Conservation (phyloP, 2,797 vertebrate genomes). For the Aplochiton taeniatus region DNA sequence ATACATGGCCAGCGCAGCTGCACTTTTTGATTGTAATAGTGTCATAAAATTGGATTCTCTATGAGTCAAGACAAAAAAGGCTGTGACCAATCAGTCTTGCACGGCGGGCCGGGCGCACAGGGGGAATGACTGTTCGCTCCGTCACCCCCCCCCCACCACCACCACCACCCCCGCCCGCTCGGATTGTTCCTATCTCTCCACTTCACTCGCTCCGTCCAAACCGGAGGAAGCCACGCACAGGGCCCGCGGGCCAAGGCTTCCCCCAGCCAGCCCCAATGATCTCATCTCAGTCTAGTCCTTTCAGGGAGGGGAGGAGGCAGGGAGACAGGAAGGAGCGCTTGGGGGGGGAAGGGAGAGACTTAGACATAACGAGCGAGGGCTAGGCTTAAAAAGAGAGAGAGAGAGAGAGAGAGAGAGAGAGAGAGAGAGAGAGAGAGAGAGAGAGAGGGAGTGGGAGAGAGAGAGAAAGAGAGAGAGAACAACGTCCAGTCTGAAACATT, state of each 20-base stretch:
- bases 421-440: neutral
- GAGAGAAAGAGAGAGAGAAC: neutral
- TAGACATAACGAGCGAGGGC: neutral
- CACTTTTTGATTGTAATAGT: conserved; percentile 41
- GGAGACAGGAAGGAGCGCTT: neutral
- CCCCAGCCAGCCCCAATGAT: conserved; percentile 56
- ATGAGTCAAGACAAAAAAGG: conserved; percentile 44
- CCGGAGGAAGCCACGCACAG: conserved; percentile 25
- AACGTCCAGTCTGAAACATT: no score
- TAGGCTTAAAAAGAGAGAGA: neutral
- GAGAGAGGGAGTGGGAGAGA: neutral
- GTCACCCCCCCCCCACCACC: neutral
- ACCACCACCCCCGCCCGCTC: conserved; percentile 9
- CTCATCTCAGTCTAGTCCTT: conserved; percentile 55
- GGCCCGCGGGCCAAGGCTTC: conserved; percentile 57
- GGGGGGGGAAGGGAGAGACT: conserved; percentile 11
- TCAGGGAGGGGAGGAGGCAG: conserved; percentile 23
- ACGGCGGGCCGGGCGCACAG: conserved; percentile 43
- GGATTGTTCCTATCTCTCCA: conserved; percentile 28
- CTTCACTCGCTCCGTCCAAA: conserved; percentile 14
- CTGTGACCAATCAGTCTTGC: conserved; percentile 52
- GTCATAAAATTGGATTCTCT: conserved; percentile 62
- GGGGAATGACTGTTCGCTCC: conserved; percentile 46
- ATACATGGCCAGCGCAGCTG: conserved; percentile 20
- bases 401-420: neutral